phyloP scores from a whole-genome alignment of 2,113 vertebrate species.

The Falco punctatus region DNA sequence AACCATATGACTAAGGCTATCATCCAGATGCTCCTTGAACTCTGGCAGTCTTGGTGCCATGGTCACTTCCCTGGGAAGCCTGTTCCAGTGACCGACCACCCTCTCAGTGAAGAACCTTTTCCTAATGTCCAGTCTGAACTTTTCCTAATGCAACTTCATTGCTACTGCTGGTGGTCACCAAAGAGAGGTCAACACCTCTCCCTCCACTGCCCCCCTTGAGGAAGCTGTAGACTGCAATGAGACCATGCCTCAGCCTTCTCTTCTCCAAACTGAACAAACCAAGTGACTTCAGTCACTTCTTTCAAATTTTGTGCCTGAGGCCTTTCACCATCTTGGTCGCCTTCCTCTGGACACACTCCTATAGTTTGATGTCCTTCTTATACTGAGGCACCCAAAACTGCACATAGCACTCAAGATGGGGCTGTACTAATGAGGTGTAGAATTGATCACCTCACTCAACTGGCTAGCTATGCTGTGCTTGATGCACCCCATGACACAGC shows the following conservation, averaged over 20 bases:
- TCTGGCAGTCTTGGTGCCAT: background rate
- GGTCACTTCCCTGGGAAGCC: background rate
- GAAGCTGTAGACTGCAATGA: background rate
- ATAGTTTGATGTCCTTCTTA: background rate
- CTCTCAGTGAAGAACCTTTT: background rate
- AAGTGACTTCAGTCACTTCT: background rate
- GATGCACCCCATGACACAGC: fast-evolving
- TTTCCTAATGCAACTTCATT: background rate
- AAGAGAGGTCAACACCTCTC: background rate
- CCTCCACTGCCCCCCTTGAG: background rate
- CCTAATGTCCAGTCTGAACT: background rate
- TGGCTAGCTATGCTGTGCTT: fast-evolving
- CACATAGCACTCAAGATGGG: background rate
- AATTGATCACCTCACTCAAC: fast-evolving
- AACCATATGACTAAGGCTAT: background rate
- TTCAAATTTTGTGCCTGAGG: fast-evolving
- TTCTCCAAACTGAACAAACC: background rate
- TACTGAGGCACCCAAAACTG: background rate
- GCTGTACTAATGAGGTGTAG: fast-evolving
- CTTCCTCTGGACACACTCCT: background rate
- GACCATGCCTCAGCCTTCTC: background rate
- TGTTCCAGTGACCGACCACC: too few relatives aligned
- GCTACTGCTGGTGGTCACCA: background rate
- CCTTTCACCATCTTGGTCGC: background rate
- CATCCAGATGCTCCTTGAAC: background rate